These are phyloP conservation scores for Drosophila paucipuncta DNA, from an alignment of 2,888 invertebrate species.

Conservation along the genomic window DNA sequence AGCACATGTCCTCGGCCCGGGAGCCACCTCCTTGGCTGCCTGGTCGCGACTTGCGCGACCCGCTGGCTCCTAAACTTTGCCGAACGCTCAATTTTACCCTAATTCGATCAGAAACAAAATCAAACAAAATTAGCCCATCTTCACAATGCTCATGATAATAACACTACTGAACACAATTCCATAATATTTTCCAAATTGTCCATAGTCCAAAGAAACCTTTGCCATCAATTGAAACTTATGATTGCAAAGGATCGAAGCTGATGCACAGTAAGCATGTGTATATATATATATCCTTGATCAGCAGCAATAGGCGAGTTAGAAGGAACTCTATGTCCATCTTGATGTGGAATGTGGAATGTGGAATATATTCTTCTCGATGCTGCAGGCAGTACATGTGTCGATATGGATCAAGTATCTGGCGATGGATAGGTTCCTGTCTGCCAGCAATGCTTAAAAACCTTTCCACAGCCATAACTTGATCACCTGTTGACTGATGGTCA, in stretches of 20 bases:
- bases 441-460: background rate
- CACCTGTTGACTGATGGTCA: background rate
- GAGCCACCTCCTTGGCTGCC: slow-evolving; percentile 6
- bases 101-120: slow-evolving; percentile 76
- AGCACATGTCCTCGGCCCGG: slow-evolving; percentile 47
- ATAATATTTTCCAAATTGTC: background rate
- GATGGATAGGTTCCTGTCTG: background rate
- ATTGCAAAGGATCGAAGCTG: background rate
- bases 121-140: slow-evolving; percentile 74
- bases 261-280: background rate
- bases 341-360: background rate
- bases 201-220: background rate
- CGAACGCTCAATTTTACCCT: slow-evolving; percentile 78
- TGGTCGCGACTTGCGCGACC: slow-evolving; percentile 28
- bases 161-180: slow-evolving; percentile 24
- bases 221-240: background rate
- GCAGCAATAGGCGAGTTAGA: background rate
- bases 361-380: background rate
- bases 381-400: too few relatives aligned
- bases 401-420: background rate
- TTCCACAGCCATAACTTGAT: background rate
- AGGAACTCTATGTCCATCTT: background rate
- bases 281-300: background rate
- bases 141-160: slow-evolving; percentile 45
- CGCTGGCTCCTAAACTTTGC: slow-evolving; percentile 47